Evolutionary conservation across 1,140 invertebrate species (phyloP), one percentile per base, ranked within the genome.

Genomic region (Neocloeon triangulifer): DNA sequence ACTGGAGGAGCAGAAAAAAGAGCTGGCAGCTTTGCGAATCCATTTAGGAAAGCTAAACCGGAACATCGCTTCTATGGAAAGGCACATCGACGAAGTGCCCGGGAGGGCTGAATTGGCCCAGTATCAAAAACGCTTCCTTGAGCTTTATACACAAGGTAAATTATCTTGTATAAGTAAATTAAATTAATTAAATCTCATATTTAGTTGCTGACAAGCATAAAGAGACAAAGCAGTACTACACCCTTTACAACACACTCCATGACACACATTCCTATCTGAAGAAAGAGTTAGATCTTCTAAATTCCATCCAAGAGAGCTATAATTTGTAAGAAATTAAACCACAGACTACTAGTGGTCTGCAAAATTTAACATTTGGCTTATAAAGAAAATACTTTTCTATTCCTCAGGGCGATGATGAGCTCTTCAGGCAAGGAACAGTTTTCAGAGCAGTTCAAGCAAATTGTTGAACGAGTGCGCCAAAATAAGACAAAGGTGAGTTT

Each of bases 191-290:
- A n/a, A n/a, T n/a, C n/a, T n/a, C n/a, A n/a, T 34, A 64, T 68
- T 34, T 50, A 91, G 86, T 96, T 49, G 74, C 82, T 36, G 73
- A 76, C 17, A 94, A 86, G 45, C 86, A 96, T 45, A 76, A 79
- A 48, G 88, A 96, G 63, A 95, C 88, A 0, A 95, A 95, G 52
- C 85, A 95, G 57, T 92, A 88, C 59, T 96, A 88, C 48, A 91
- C 82, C 18, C 59, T 95, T 32, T 91, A 92, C 51, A 97, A 97
- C 55, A 88, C 81, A 4, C 56, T 96, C n/a, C 76, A 88, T 50
- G 89, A 95, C 56, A 82, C 80, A 4, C 80, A 84, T 50, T 56
- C 77, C 17, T 95, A 94, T 54, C 64, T 94, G 37, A 73, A 72
- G 27, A 94, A 89, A 50, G 89, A 96, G 58, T 60, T 94, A 23